Base-by-base conservation (phyloP, 2,113 vertebrate genomes). In the Bufo gargarizans region DNA sequence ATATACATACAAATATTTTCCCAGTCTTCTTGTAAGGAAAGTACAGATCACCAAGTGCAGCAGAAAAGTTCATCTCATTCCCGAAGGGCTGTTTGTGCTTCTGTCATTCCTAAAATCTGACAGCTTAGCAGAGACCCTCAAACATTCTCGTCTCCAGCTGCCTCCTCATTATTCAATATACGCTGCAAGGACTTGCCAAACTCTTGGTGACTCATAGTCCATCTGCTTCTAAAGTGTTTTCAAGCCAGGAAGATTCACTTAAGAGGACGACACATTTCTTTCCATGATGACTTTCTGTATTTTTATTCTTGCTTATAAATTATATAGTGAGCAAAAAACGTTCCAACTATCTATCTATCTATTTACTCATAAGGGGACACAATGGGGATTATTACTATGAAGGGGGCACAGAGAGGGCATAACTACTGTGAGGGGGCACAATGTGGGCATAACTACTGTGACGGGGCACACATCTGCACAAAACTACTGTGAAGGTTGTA, bases 101-200 rank as follows among this genome's bases (percentile, higher is more conserved):
- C 74, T 78, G 69, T 85, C 84, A 76, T 20, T 61, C 58, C 74
- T 9, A 14, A 59, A 86, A 53, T 33, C 59, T 86, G 74, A 78
- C 86, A 87, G 61, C 61, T 58, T 87, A 81, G 63, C 77, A 2
- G 74, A 49, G 72, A 79, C 59, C 85, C 61, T 78, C 59, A 63
- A 79, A 88, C 78, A 82, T 20, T 33, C 85, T 79, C 43, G 55
- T 87, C 77, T 72, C 86, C 78, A 71, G 86, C 86, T 88, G 86
- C 78, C 67, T 88, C 69, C 86, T 88, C 53, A 55, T 82, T 88
- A 82, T 82, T 82, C 59, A 59, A 50, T 33, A 80, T 56, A 87
- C 55, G 86, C 86, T 87, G 7, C 67, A 63, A 76, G 72, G 79
- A 22, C 77, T 59, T 74, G 78, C 78, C 86, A 88, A 88, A 50